A percentile compares a stretch with the other conserved stretches of the same genome.
Evolutionary conservation across 2,888 invertebrate genomes (phyloP).

Genomic region (Notocelia uddmanniana): DNA sequence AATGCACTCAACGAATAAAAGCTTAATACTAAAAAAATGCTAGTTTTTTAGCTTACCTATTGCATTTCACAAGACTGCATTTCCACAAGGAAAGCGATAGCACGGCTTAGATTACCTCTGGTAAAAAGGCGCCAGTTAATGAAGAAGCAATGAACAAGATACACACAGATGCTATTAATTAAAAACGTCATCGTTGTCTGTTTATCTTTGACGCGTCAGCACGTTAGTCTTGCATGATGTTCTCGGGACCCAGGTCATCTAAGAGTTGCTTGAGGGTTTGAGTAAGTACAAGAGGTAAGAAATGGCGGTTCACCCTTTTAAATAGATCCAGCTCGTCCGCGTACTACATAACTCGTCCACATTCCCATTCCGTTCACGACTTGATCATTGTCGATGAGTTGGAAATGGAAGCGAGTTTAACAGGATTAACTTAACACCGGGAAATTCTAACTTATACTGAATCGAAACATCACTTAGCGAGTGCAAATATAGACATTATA

Average conservation of each 20-base stretch:
- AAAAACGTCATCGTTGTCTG: neutral
- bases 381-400: neutral
- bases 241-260: conserved; percentile 50
- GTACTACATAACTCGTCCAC: neutral
- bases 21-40: no score
- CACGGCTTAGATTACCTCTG: neutral
- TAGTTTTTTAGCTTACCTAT: no score
- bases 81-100: neutral
- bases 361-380: neutral
- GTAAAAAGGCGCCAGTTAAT: neutral
- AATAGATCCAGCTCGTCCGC: no score
- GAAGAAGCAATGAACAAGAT: neutral
- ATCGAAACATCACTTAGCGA: no score
- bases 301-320: neutral
- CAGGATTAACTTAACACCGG: neutral
- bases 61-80: neutral
- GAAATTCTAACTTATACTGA: neutral
- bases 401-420: neutral
- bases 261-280: conserved; percentile 45
- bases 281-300: conserved; percentile 3
- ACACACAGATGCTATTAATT: neutral
- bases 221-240: conserved; percentile 51
- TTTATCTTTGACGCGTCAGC: conserved; percentile 45
- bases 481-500: no score
- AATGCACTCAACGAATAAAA: no score